phyloP scores from a whole-genome alignment of 1,140 invertebrate genomes.

The Drosophila pectinifera region DNA sequence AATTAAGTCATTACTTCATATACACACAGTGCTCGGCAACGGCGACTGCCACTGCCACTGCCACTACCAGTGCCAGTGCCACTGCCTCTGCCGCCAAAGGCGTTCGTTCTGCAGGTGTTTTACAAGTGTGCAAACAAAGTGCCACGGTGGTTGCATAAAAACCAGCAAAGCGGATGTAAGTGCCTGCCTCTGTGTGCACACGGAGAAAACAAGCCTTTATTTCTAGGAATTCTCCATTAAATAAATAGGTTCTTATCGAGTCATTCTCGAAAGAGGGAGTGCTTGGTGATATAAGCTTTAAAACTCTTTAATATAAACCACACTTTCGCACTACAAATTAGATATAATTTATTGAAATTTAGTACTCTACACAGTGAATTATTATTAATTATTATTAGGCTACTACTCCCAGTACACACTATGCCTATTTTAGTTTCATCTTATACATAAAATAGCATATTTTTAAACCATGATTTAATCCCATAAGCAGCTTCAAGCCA shows the following conservation, averaged over 20 bases:
- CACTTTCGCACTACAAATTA: too few species aligned
- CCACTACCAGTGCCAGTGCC: conserved; percentile 21
- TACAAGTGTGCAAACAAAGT: conserved; percentile 79
- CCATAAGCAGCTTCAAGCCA: background rate
- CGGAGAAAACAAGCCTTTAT: background rate
- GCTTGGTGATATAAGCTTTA: too few species aligned
- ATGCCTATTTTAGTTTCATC: too few species aligned
- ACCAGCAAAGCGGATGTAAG: conserved; percentile 33
- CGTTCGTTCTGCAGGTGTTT: conserved; percentile 70
- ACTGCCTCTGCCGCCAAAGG: conserved; percentile 47
- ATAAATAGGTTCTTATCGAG: background rate
- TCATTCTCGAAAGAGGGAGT: too few species aligned
- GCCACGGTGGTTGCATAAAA: conserved; percentile 70
- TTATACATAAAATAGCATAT: too few species aligned
- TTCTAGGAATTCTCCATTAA: background rate
- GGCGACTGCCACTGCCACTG: conserved; percentile 3
- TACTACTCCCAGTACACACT: too few species aligned
- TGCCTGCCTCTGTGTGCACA: conserved; percentile 18
- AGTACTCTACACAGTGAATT: too few species aligned
- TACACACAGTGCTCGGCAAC: conserved; percentile 22
- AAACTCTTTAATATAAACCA: too few species aligned
- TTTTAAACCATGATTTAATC: too few species aligned
- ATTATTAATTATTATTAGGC: too few species aligned
- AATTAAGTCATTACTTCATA: conserved; percentile 81
- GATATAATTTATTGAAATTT: too few species aligned